Percentiles rank a stretch among this genome's conserved stretches.
These are phyloP conservation scores for Lordiphosa clarofinis DNA, from an alignment of 1,140 invertebrate species.

Conservation along the genomic window DNA sequence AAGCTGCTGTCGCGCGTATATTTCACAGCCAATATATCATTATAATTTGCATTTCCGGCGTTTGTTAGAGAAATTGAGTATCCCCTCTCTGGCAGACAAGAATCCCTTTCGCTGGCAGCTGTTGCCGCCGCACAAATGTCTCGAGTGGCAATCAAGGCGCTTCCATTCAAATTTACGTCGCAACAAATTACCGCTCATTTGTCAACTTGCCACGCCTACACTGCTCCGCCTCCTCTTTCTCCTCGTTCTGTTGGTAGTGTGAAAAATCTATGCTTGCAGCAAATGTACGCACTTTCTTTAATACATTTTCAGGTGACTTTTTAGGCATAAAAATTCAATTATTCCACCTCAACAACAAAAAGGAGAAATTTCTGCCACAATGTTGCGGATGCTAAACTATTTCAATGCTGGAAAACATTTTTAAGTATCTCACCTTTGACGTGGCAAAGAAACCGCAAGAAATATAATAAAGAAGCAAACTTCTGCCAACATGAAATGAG, in stretches of 20 bases:
- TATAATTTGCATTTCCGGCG: constrained; percentile 76
- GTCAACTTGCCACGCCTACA: constrained; percentile 58
- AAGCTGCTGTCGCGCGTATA: constrained; percentile 66
- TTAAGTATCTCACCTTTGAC: constrained; percentile 10
- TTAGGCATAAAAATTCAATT: constrained; percentile 8
- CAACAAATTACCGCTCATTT: constrained; percentile 79
- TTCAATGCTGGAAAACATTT: constrained; percentile 8
- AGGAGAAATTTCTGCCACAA: not conserved
- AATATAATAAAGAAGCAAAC: constrained; percentile 53
- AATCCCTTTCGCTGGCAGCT: constrained; percentile 70
- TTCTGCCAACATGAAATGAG: constrained; percentile 21
- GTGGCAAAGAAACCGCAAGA: constrained; percentile 25
- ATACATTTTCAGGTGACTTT: constrained; percentile 18
- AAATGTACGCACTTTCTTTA: constrained; percentile 54
- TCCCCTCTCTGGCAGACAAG: constrained; percentile 27
- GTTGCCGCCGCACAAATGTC: constrained; percentile 74
- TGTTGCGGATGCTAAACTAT: constrained; percentile 4
- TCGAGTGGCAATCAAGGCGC: constrained; percentile 79
- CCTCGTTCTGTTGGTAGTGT: constrained; percentile 46
- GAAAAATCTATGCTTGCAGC: constrained; percentile 68
- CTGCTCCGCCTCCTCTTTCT: not conserved
- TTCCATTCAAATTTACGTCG: constrained; percentile 79
- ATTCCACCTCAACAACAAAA: not conserved
- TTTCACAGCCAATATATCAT: constrained; percentile 79
- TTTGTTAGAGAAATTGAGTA: constrained; percentile 68